Evolutionary conservation across 2,888 invertebrate species (phyloP), one percentile per base, ranked within the genome.

Genomic region (Rotaria socialis): DNA sequence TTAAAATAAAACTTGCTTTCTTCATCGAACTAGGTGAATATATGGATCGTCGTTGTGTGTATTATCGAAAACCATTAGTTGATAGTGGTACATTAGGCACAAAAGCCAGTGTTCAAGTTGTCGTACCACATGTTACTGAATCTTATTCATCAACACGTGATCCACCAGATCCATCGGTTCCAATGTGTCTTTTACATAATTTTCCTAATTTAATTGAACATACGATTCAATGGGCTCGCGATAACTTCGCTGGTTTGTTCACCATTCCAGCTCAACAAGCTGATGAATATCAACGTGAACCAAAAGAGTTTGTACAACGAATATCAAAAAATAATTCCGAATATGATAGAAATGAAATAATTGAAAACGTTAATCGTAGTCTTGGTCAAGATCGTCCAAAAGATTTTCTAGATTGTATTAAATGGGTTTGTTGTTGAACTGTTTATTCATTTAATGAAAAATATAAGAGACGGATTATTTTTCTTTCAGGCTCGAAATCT

Each of bases 11-110:
- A 52, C 11, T 52, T 52, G 3, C 7, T 67, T 22, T 41, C 11
- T 43, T 75, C 5, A 11, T 41, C 19, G 35, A 35, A 14, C n/a
- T 35, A 80, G 47, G 85, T 52, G 41, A 60, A 19, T 99, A 98
- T 92, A 96, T 99, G 95, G 98, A 99, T 92, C 93, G 97, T 80
- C 94, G 97, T 88, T 99, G 98, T 91, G 96, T 98, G 2, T 98
- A 97, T 90, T 98, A 99, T 91, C 93, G 95, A 88, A 96, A 97
- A 91, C 96, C 98, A 0, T 92, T 99, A 87, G 92, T 99, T 85
- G 99, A 99, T 92, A 97, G 97, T 41, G 99, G 99, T 35, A 99
- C 99, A 1, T 93, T 98, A 52, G 99, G 99, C 24, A 97, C 98
- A 41, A 96, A 99, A 92, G 97, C 96, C 55, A 97, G 97, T 90